phyloP scores from a whole-genome alignment of 2,888 invertebrate genomes.

The Drosophila leonis region DNA sequence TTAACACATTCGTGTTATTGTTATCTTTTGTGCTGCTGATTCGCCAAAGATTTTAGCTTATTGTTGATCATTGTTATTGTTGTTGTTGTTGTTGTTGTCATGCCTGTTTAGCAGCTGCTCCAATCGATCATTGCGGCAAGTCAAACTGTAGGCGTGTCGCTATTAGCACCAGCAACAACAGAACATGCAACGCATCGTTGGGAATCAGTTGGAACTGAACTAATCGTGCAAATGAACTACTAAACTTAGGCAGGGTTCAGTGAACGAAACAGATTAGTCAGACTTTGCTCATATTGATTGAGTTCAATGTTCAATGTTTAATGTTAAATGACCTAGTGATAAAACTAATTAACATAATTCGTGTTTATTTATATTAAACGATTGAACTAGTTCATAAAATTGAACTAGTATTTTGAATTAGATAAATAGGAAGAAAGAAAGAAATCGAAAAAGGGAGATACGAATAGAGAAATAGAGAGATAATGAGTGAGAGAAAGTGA shows the following conservation, averaged over 20 bases:
- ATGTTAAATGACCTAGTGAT: background rate
- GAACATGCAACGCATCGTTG: background rate
- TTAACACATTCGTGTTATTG: conserved; percentile 66
- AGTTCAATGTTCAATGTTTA: background rate
- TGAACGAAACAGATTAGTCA: background rate
- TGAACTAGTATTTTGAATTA: background rate
- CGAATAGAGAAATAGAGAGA: background rate
- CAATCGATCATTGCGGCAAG: conserved; percentile 51
- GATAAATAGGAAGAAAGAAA: background rate
- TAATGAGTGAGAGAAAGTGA: background rate
- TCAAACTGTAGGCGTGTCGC: conserved; percentile 30
- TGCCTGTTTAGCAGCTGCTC: conserved; percentile 45
- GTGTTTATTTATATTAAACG: background rate
- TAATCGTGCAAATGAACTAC: background rate
- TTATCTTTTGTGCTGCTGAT: conserved; percentile 35
- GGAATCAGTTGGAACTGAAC: background rate
- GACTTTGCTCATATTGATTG: background rate
- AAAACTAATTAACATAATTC: background rate
- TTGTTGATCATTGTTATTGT: conserved; percentile 6
- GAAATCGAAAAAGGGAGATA: background rate
- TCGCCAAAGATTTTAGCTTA: conserved; percentile 16
- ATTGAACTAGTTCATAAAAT: background rate
- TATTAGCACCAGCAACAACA: conserved; percentile 16
- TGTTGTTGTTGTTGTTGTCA: conserved; percentile 17
- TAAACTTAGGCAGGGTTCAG: background rate